Base-by-base conservation (phyloP, 2,888 invertebrate genomes). In the Masnerella sp. region DNA sequence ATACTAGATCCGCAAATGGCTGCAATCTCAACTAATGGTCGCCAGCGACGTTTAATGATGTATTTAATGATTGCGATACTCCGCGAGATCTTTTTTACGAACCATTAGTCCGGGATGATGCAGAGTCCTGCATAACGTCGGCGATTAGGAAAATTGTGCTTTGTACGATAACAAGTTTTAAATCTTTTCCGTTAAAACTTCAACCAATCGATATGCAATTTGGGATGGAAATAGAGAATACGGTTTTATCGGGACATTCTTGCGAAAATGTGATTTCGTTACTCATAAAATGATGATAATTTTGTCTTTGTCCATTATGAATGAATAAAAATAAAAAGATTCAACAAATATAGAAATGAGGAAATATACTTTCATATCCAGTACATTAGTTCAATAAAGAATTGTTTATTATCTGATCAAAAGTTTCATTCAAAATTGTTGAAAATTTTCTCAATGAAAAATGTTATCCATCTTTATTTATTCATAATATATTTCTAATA, bases 21-120 rank as follows among this genome's bases (percentile, higher is more conserved):
- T 8, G 30, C 54, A 45, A 54, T 52, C 25, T 52, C 38, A 20
- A 54, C 52, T 69, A 61, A 69, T 61, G 42, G 69, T 36, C 40
- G 30, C 43, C 11, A 34, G 20, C 59, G 32, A 43, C 45, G 18
- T 59, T 59, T 59, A 56, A 68, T 61, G 59, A 68, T 30, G 68
- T 68, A 68, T 59, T 68, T 52, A 68, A 68, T 61, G 59, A 61
- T 61, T 68, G 52, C 38, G 38, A 68, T 52, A 68, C 45, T 59
- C 52, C 28, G 54, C 69, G 34, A 52, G 22, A 51, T 65, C 40
- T 36, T 65, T 65, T 68, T 36, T 61, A 61, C 69, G 38, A 51
- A 47, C 61, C 61, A 69, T 69, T 69, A 69, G 40, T 47, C 45
- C n/a, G 8, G 32, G 22, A 67, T 49, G 56, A 54, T 40, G 28